A percentile compares a stretch with the other conserved stretches of the same genome.
These are phyloP conservation scores for Peromyscus aztecus DNA, from an alignment of 2,797 vertebrate species.

Conservation along the genomic window DNA sequence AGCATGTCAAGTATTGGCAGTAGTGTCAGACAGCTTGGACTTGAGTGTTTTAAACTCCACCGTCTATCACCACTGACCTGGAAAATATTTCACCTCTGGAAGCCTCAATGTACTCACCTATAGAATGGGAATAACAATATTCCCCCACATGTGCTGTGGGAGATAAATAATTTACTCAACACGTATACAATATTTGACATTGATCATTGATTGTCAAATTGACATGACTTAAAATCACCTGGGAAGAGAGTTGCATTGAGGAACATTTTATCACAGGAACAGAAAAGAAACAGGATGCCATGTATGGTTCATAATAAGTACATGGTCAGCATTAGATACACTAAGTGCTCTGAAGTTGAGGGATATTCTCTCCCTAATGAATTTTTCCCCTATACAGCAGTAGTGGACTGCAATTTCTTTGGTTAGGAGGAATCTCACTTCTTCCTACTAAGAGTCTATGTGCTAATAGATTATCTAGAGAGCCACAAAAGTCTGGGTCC, in stretches of 20 bases:
- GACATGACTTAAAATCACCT: neutral
- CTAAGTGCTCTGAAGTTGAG: neutral
- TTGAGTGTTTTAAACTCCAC: neutral
- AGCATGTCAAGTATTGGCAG: neutral
- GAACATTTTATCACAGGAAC: too few species aligned
- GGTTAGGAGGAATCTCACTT: neutral
- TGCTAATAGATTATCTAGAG: neutral
- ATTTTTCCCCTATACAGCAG: neutral
- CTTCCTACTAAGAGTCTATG: neutral
- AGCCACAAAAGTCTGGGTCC: neutral
- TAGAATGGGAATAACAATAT: neutral
- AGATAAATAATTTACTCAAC: neutral
- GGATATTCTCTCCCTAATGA: neutral
- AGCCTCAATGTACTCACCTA: neutral
- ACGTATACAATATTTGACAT: neutral
- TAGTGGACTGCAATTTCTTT: neutral
- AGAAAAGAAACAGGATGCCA: neutral
- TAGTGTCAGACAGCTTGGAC: neutral
- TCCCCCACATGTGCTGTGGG: neutral
- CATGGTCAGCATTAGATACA: neutral
- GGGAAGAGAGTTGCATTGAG: too few species aligned
- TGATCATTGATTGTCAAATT: neutral
- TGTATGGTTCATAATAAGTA: neutral
- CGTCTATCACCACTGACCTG: neutral
- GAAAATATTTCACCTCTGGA: neutral